Percentiles rank a stretch among this genome's conserved stretches.
Conservation (phyloP, 2,797 vertebrate species). For the Hirundo rustica region DNA sequence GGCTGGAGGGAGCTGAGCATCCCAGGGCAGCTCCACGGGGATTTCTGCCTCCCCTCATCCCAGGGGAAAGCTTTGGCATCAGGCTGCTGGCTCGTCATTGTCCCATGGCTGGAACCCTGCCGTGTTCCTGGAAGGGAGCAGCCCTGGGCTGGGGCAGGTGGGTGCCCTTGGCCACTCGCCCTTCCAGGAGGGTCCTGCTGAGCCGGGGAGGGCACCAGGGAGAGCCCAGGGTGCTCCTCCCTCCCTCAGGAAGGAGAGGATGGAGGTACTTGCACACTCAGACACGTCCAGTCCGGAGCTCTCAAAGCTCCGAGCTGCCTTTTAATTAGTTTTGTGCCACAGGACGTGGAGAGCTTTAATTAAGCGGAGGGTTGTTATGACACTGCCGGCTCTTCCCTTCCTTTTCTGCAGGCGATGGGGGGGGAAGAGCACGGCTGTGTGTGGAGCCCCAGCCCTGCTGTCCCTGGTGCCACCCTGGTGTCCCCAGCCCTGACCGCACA, state of each 20-base stretch:
- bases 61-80: background rate
- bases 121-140: background rate
- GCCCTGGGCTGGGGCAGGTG: too few species aligned
- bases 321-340: constrained; percentile 54
- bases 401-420: constrained; percentile 21
- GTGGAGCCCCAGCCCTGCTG: background rate
- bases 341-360: constrained; percentile 50
- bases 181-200: background rate
- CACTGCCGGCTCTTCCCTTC: constrained; percentile 21
- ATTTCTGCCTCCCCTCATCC: background rate
- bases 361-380: constrained; percentile 13
- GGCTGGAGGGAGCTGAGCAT: background rate
- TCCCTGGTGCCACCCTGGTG: background rate
- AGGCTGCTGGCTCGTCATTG: fast-evolving
- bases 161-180: fast-evolving
- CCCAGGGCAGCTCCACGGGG: background rate
- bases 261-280: background rate
- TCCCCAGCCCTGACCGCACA: background rate
- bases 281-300: background rate
- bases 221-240: background rate
- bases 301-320: constrained; percentile 14
- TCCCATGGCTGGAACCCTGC: fast-evolving
- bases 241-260: background rate
- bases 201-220: background rate
- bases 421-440: background rate